Base-by-base conservation (phyloP, 2,113 vertebrate genomes). In the Petaurus breviceps region DNA sequence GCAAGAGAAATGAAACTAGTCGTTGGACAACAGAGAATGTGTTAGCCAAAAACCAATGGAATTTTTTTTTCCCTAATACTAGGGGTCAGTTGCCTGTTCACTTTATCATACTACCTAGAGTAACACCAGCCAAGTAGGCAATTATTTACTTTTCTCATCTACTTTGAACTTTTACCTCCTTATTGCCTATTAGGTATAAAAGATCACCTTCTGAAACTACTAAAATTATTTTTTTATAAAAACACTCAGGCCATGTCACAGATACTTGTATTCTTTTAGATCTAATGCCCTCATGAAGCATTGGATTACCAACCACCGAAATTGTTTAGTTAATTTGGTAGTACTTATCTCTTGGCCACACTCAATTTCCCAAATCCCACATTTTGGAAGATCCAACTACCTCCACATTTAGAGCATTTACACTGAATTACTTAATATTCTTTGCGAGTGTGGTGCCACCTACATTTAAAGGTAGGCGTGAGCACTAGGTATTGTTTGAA, bases 1-100 rank as follows among this genome's bases (percentile, higher is more conserved):
- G 95, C 89, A 97, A 84, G 97, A 94, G 89, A 92, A 96, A 97
- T 51, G 53, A 96, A 97, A 96, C 96, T 49, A 96, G 97, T 95
- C 51, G 28, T 95, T 93, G 94, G 90, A 77, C 57, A 61, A 68
- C 51, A 94, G 37, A 97, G 95, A 91, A 93, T 92, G 89, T 37
- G 1, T 91, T 89, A 24, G 28, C 49, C 1, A 49, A 77, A 92
- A 49, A 37, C n/a, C 16, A 84, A 84, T 84, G 68, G 68, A 43
- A 23, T 19, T 84, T n/a, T 84, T n/a, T 77, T 43, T 19, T n/a
- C 61, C 19, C 16, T 84, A 43, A 84, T 43, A 84, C 3, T 43
- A 84, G 16, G n/a, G 68, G n/a, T 84, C 68, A 0, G 4, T 22
- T 93, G 52, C 46, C 26, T 31, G 22, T 0, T 7, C 57, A 2